Base-by-base conservation (phyloP, 2,888 invertebrate species). In the Sylvicola fuscatus region DNA sequence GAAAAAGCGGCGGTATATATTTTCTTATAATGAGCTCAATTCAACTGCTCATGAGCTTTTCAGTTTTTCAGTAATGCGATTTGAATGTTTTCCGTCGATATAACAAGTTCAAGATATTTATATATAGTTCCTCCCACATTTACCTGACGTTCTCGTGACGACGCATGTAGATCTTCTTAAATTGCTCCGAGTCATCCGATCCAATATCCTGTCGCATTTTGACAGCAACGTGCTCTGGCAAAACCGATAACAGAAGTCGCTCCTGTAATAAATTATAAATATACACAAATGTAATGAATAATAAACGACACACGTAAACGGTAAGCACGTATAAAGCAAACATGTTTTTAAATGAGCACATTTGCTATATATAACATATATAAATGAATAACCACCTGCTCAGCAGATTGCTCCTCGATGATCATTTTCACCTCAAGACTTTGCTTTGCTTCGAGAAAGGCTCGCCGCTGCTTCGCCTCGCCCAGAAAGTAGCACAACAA, bases 121-220 rank as follows among this genome's bases (percentile, higher is more conserved):
- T 27, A 11, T 27, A n/a, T n/a, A n/a, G n/a, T n/a, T n/a, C n/a
- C n/a, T n/a, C n/a, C n/a, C n/a, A n/a, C n/a, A n/a, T 7, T 27
- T 62, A 83, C 80, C 89, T 90, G 50, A 93, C 92, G 57, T 93
- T 90, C 60, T 93, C 92, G 56, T 92, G 90, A 14, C 92, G 68
- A 45, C 86, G 89, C 90, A 93, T 92, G 59, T 92, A 93, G 52
- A 93, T 92, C 62, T 92, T 92, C 62, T 92, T 89, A 59, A 93
- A 93, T 55, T 92, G 92, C 42, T 59, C 59, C 3, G 87, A 89
- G 51, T 87, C 86, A 39, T 82, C 76, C 16, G 81, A 77, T 16
- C 90, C 92, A 43, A 93, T 66, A 54, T 95, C 93, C 53, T 89
- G 80, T 27, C 92, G 70, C 89, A 95, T 93, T 60, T 89, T 89